phyloP scores from a whole-genome alignment of 2,113 vertebrate genomes.

The Kryptolebias marmoratus region DNA sequence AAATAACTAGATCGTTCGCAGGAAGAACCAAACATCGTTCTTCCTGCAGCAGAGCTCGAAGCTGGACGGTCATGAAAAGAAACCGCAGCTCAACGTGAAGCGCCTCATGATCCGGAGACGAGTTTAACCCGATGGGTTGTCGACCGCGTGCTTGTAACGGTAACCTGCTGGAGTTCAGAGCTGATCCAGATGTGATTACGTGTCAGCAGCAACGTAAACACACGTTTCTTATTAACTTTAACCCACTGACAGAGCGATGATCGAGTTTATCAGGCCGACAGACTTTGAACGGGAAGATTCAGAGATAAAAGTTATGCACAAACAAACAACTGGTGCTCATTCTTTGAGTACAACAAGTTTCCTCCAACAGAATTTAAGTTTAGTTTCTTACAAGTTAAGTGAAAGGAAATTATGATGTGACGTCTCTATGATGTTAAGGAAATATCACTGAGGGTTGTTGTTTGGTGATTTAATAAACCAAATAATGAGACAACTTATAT shows the following conservation, averaged over 20 bases:
- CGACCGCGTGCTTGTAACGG: not conserved
- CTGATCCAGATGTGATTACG: not conserved
- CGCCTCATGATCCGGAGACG: slow-evolving; percentile 30
- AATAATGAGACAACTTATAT: too few species aligned
- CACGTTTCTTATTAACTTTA: slow-evolving; percentile 1
- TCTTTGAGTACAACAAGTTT: too few species aligned
- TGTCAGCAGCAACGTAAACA: not conserved
- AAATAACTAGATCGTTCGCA: not conserved
- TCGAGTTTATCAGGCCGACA: slow-evolving; percentile 1
- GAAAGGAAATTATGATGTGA: too few species aligned
- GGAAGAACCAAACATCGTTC: slow-evolving; percentile 3
- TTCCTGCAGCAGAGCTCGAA: not conserved
- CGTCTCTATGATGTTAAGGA: too few species aligned
- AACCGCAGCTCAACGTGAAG: slow-evolving; percentile 1
- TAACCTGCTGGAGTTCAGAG: not conserved
- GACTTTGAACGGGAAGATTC: slow-evolving; percentile 44
- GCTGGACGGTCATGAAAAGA: not conserved
- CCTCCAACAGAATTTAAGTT: too few species aligned
- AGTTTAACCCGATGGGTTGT: not conserved
- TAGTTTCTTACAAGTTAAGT: too few species aligned
- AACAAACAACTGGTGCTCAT: slow-evolving; percentile 25
- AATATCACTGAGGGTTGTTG: too few species aligned
- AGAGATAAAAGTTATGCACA: slow-evolving; percentile 41
- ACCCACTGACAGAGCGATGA: slow-evolving; percentile 8
- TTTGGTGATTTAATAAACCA: too few species aligned